phyloP scores from a whole-genome alignment of 2,888 invertebrate species.

The Archips crataeganus region DNA sequence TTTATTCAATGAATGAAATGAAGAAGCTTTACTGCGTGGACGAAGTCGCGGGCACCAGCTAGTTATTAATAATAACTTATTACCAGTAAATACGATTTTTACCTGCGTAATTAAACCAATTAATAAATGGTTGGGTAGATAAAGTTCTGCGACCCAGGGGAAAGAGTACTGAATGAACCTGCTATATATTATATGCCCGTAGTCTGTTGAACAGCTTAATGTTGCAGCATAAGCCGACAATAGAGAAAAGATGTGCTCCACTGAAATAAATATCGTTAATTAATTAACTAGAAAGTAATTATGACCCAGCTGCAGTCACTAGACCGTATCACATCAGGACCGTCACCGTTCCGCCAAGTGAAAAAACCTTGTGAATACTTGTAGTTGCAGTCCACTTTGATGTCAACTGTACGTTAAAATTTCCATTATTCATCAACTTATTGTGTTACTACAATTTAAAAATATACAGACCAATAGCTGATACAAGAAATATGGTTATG shows the following conservation, averaged over 20 bases:
- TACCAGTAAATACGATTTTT: background rate
- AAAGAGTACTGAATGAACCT: slow-evolving; percentile 24
- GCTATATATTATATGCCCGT: slow-evolving; percentile 18
- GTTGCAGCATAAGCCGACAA: slow-evolving; percentile 5
- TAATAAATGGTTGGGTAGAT: slow-evolving; percentile 18
- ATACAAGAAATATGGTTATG: slow-evolving; percentile 48
- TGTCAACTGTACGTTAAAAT: no score
- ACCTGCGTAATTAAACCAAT: slow-evolving; percentile 26
- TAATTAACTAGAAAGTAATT: background rate
- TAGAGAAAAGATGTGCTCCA: slow-evolving; percentile 29
- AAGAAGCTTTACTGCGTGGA: no score
- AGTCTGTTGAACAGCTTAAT: slow-evolving; percentile 13
- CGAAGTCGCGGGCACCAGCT: no score
- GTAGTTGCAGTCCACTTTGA: no score
- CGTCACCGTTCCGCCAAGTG: no score
- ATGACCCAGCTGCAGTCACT: no score
- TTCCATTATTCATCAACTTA: no score
- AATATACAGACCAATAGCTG: slow-evolving; percentile 56
- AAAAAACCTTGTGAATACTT: no score
- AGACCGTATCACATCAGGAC: no score
- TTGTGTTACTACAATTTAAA: background rate
- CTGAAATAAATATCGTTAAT: slow-evolving; percentile 10
- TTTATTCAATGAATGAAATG: no score
- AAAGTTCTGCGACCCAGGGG: slow-evolving; percentile 24
- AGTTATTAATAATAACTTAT: no score